Evolutionary conservation across 1,140 invertebrate genomes (phyloP).

Genomic region (Yoshiicerus persimilis): DNA sequence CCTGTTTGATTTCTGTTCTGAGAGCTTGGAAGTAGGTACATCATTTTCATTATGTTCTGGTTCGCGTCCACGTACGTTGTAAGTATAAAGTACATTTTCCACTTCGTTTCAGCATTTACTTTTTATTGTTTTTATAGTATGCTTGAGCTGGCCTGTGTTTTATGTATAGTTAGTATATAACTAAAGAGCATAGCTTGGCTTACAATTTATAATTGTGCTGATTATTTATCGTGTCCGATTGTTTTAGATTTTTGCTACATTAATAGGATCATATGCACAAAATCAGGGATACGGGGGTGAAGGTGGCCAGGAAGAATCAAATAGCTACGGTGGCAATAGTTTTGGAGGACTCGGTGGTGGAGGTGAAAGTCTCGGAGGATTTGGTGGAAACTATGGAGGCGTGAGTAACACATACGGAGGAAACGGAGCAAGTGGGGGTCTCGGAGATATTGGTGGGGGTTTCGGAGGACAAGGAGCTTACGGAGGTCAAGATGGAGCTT

Average conservation of each 20-base stretch:
- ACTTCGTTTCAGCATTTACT: too few relatives aligned
- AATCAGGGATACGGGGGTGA: background rate
- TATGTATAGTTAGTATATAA: too few relatives aligned
- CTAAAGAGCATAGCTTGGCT: too few relatives aligned
- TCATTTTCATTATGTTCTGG: background rate
- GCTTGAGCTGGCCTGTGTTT: too few relatives aligned
- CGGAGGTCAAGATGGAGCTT: too few relatives aligned
- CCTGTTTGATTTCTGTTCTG: background rate
- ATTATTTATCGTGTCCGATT: too few relatives aligned
- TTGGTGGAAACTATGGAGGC: background rate
- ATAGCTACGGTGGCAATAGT: background rate
- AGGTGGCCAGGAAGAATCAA: background rate
- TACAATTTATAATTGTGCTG: too few relatives aligned
- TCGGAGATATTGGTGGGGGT: background rate
- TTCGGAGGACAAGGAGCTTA: background rate
- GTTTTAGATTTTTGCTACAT: background rate
- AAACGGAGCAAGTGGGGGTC: background rate
- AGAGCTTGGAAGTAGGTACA: background rate
- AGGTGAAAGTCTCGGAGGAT: background rate
- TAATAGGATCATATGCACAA: background rate
- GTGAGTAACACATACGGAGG: background rate
- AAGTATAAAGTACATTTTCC: too few relatives aligned
- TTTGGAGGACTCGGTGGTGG: background rate
- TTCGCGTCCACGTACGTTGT: background rate
- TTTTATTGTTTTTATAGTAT: too few relatives aligned